These are phyloP conservation scores for Nemurella pictetii DNA, from an alignment of 2,888 invertebrate genomes.

Conservation along the genomic window DNA sequence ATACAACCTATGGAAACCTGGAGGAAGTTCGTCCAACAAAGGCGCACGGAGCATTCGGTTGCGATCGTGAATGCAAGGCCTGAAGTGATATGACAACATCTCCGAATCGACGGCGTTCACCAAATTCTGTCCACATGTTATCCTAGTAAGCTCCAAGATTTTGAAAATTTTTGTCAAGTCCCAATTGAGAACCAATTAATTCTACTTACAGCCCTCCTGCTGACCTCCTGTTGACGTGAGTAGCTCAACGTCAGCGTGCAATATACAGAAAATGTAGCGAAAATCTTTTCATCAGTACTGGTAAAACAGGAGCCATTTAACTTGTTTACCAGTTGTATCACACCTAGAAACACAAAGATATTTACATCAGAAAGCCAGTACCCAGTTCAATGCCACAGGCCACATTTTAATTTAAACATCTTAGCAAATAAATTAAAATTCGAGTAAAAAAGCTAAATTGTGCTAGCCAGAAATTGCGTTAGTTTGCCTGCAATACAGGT, in stretches of 20 bases:
- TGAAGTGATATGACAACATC: constrained; percentile 56
- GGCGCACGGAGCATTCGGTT: constrained; percentile 54
- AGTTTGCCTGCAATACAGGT: not conserved
- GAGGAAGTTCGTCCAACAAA: constrained; percentile 52
- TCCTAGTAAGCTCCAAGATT: not conserved
- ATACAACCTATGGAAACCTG: constrained; percentile 57
- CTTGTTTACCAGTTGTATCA: constrained; percentile 63
- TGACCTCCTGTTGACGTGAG: constrained; percentile 57
- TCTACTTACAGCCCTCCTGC: constrained; percentile 55
- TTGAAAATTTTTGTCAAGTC: not conserved
- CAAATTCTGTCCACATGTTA: constrained; percentile 50
- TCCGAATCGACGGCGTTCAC: constrained; percentile 54
- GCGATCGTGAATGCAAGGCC: constrained; percentile 59
- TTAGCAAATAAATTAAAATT: no score
- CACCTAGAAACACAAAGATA: no score
- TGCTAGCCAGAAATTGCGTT: no score
- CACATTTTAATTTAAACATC: no score
- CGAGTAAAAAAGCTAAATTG: no score
- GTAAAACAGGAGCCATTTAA: constrained; percentile 55
- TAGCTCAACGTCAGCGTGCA: constrained; percentile 62
- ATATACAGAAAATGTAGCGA: constrained; percentile 61
- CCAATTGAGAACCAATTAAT: no score
- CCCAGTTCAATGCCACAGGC: no score
- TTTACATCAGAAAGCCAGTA: no score
- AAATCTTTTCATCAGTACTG: constrained; percentile 58